phyloP scores from a whole-genome alignment of 92 coral and sea anemone species.

The Epizoanthus scotinus region DNA sequence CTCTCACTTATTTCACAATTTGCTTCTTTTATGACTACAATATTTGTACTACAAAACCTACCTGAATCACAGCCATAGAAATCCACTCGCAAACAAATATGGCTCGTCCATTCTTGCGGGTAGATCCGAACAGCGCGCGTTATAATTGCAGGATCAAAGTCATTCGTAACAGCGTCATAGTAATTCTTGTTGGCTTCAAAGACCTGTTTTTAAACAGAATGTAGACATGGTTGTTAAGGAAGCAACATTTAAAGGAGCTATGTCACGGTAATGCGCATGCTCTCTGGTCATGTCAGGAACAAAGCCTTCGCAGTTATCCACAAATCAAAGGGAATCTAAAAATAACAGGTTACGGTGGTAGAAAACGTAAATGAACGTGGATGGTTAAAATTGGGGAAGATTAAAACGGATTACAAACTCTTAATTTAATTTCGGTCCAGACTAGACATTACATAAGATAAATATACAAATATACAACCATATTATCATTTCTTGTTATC shows the following conservation, averaged over 20 bases:
- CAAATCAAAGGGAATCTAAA: too few species aligned
- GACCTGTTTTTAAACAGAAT: constrained; percentile 1
- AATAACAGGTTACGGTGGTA: too few species aligned
- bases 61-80: constrained; percentile 35
- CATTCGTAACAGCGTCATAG: neutral
- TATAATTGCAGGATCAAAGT: neutral
- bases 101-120: neutral
- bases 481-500: too few species aligned
- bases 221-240: neutral
- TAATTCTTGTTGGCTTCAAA: constrained; percentile 19
- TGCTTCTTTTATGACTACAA: neutral
- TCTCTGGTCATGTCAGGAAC: too few species aligned
- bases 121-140: constrained; percentile 18
- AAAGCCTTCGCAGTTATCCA: too few species aligned
- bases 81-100: constrained; percentile 19
- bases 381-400: too few species aligned
- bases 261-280: too few species aligned
- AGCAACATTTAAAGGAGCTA: too few species aligned
- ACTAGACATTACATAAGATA: too few species aligned
- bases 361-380: too few species aligned
- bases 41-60: neutral
- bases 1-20: neutral
- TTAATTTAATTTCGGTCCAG: too few species aligned
- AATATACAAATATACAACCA: neutral
- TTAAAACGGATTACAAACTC: too few species aligned